These are phyloP conservation scores for Omphaloscelis lunosa DNA, from an alignment of 2,888 invertebrate genomes.

Conservation along the genomic window DNA sequence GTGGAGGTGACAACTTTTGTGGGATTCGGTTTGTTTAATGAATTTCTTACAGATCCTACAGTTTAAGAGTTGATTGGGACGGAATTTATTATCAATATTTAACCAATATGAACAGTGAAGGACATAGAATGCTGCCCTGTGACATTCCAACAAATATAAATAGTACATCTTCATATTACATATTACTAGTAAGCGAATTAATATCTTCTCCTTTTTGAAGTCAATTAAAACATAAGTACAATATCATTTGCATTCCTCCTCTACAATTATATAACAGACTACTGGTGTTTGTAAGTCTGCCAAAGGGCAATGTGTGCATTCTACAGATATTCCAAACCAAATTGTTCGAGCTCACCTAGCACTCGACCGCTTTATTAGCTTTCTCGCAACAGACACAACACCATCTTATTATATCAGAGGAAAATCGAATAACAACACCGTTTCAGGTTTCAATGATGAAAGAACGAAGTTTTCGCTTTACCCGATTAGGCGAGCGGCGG, in stretches of 20 bases:
- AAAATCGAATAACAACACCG: slow-evolving; percentile 54
- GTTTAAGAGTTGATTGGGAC: slow-evolving; percentile 7
- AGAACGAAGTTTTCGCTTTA: slow-evolving; percentile 77
- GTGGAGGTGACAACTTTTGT: slow-evolving; percentile 74
- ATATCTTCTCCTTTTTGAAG: neutral
- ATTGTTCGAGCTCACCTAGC: slow-evolving; percentile 7
- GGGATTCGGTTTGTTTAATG: slow-evolving; percentile 61
- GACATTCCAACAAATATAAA: neutral
- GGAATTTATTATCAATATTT: slow-evolving; percentile 5
- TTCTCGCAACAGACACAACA: slow-evolving; percentile 40
- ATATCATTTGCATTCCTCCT: neutral
- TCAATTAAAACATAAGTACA: neutral
- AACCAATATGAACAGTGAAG: neutral
- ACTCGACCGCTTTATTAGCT: slow-evolving; percentile 34
- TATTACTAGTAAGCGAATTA: neutral
- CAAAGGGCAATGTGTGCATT: slow-evolving; percentile 36
- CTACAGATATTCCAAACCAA: slow-evolving; percentile 20
- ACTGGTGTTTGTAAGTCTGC: neutral
- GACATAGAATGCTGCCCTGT: slow-evolving; percentile 3
- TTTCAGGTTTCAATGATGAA: slow-evolving; percentile 71
- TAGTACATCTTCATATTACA: neutral
- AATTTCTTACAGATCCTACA: slow-evolving; percentile 32
- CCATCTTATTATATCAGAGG: slow-evolving; percentile 24
- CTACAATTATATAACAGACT: neutral
- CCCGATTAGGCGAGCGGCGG: slow-evolving; percentile 74